Conservation (phyloP, 2,797 vertebrate species). For the Rhinatrema bivittatum region DNA sequence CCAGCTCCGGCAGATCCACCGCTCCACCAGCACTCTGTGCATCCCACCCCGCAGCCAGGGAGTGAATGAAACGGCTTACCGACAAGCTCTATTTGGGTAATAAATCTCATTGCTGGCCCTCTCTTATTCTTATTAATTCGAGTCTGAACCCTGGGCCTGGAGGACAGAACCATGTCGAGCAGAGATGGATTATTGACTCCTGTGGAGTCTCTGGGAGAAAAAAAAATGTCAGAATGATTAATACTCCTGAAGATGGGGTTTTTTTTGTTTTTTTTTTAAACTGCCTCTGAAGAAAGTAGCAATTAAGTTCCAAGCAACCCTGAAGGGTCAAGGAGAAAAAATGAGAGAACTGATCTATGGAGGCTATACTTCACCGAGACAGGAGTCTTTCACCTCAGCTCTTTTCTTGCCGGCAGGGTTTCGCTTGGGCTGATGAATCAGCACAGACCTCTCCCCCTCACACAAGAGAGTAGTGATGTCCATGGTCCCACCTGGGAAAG, state of each 20-base stretch:
- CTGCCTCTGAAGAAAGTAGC: constrained; percentile 5
- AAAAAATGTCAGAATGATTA: constrained; percentile 23
- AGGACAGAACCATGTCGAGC: neutral
- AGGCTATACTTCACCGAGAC: neutral
- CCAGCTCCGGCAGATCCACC: too few species aligned
- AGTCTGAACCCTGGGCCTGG: neutral
- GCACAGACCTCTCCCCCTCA: neutral
- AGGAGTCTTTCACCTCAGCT: rapidly evolving
- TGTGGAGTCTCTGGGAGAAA: constrained; percentile 3
- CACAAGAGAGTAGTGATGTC: too few species aligned
- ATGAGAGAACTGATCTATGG: neutral
- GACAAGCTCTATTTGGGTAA: neutral
- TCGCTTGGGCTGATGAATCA: rapidly evolving
- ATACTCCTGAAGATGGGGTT: constrained; percentile 7
- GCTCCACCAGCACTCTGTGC: too few species aligned
- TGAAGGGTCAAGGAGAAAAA: constrained; percentile 1
- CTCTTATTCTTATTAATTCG: neutral
- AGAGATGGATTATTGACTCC: constrained; percentile 12
- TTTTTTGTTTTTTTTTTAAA: constrained; percentile 8
- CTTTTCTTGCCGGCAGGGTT: neutral
- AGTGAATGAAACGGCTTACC: neutral
- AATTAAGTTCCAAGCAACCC: neutral
- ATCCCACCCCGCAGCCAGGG: neutral
- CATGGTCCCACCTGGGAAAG: too few species aligned
- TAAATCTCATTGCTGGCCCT: neutral